Base-by-base conservation (phyloP, 2,797 vertebrate species). In the Netta rufina region DNA sequence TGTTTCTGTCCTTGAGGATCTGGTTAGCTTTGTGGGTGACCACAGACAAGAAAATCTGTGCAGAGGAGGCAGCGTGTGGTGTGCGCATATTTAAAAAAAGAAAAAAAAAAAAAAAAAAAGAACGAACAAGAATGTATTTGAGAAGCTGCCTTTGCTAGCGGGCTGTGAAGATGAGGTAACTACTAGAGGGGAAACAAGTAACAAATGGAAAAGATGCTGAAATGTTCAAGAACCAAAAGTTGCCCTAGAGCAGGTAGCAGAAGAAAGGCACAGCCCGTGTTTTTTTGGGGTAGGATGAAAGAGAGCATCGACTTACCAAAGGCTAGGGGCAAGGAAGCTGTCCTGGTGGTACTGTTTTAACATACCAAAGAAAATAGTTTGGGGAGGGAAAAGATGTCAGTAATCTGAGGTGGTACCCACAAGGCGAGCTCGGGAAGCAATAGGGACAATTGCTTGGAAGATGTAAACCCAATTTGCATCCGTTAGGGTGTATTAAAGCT, bases 21-120 rank as follows among this genome's bases (percentile, higher is more conserved):
- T 1, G 53, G 45, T 89, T 87, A 20, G 81, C 36, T 78, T 89
- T 96, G 96, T 51, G 92, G 91, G 88, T 96, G 95, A 95, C 93
- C 92, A 94, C 91, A 94, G 87, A 64, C 67, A 87, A 71, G 83
- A 16, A 71, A 93, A 91, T 94, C 85, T 89, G 71, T 88, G 90
- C 91, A 87, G 87, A n/a, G 74, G 49, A 74, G 71, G 83, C 85
- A 79, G 87, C 22, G 0, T 74, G 80, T 91, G 74, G 62, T 22
- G 56, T 71, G 65, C 53, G 56, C 3, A 5, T 41, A 41, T 76
- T 66, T 38, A 8, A 36, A 24, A 22, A 36, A 43, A 43, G 17
- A 41, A 7, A 24, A 53, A 22, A 25, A 32, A 3, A 32, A 3
- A 45, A 45, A 11, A 41, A 41, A 43, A 43, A 43, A 43, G 41